Evolutionary conservation across 2,797 vertebrate genomes (phyloP).

Genomic region (Phataginus tricuspis): DNA sequence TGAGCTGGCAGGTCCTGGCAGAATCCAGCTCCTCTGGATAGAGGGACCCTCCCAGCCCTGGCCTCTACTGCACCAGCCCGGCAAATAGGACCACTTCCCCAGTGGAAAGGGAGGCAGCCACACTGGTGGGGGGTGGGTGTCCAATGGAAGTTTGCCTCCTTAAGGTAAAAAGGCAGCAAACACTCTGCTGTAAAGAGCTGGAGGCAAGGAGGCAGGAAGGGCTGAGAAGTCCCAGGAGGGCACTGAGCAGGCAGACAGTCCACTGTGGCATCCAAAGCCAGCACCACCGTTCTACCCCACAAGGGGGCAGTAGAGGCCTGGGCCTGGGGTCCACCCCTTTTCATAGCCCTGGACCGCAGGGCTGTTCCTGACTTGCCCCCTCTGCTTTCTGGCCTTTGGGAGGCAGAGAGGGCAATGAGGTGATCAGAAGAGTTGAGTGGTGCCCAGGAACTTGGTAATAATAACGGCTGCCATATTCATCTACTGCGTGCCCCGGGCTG

Average conservation of each 20-base stretch:
- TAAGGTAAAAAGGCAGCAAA: neutral
- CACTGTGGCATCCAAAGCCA: neutral
- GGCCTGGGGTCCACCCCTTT: neutral
- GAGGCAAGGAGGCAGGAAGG: neutral
- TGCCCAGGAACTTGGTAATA: neutral
- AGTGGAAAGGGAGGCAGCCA: neutral
- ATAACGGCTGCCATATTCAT: neutral
- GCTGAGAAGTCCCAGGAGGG: neutral
- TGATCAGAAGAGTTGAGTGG: neutral
- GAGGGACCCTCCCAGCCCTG: neutral
- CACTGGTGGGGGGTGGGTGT: neutral
- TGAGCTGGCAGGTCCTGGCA: neutral
- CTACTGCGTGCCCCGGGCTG: neutral
- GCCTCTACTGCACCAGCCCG: neutral
- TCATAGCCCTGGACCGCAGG: neutral
- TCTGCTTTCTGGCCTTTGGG: neutral
- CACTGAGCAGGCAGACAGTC: too few relatives aligned
- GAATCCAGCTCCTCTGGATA: neutral
- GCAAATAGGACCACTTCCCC: neutral
- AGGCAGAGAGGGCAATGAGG: neutral
- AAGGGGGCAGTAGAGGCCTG: constrained; percentile 57
- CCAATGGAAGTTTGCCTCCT: neutral
- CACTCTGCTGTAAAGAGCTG: neutral
- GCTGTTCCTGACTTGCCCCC: neutral
- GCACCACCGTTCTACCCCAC: neutral